phyloP scores from a whole-genome alignment of 2,113 vertebrate genomes.

The Malurus elegans region DNA sequence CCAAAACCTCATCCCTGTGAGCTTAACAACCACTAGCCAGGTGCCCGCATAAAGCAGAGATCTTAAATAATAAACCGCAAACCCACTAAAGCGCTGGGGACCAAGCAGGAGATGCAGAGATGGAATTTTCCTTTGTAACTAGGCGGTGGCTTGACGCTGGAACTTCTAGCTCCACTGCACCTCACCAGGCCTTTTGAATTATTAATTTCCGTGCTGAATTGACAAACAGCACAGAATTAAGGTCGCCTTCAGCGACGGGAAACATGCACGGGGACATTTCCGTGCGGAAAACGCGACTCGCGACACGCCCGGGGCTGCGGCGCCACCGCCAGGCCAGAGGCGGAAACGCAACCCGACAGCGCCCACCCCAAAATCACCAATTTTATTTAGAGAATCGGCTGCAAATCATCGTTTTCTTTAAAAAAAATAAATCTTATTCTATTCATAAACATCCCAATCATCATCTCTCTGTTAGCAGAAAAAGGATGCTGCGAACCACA shows the following conservation, averaged over 20 bases:
- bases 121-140: neutral
- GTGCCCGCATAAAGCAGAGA: neutral
- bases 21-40: neutral
- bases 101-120: neutral
- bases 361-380: rapidly evolving
- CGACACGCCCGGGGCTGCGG: neutral
- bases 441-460: neutral
- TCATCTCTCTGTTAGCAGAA: neutral
- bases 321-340: neutral
- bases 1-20: neutral
- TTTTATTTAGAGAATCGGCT: rapidly evolving
- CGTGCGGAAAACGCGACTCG: rapidly evolving
- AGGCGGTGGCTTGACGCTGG: neutral
- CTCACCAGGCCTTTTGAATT: neutral
- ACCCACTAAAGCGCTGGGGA: neutral
- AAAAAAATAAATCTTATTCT: neutral
- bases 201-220: neutral
- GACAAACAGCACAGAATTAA: neutral
- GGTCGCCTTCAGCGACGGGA: neutral
- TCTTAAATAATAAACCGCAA: neutral
- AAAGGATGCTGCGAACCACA: neutral
- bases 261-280: neutral
- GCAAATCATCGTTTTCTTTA: neutral
- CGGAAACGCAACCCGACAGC: neutral
- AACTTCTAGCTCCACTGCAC: neutral